A percentile compares a stretch with the other conserved stretches of the same genome.
phyloP scores from a whole-genome alignment of 2,797 vertebrate species.

The Galagoides demidoff region DNA sequence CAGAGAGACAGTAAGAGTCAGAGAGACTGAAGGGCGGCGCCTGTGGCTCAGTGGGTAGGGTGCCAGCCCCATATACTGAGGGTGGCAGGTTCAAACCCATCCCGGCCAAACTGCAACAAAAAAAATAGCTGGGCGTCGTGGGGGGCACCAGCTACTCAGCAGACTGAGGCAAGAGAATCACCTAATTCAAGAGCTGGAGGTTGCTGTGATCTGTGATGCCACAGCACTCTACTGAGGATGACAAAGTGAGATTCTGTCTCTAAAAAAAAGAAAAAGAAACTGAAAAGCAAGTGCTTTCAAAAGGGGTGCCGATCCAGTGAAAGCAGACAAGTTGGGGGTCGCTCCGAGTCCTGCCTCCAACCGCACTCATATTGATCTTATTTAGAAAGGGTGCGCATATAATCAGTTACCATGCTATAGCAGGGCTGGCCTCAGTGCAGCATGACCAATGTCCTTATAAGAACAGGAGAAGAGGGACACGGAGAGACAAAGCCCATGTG shows the following conservation, averaged over 20 bases:
- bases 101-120: too few species aligned
- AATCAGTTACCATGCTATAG: neutral
- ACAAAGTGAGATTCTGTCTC: too few species aligned
- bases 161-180: too few species aligned
- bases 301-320: constrained; percentile 13
- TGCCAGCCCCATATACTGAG: too few species aligned
- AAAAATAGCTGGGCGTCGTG: too few species aligned
- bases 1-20: neutral
- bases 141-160: too few species aligned
- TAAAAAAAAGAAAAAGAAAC: neutral
- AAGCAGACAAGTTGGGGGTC: neutral
- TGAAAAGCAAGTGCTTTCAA: constrained; percentile 35
- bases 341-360: neutral
- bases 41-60: too few species aligned
- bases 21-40: neutral
- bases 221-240: too few species aligned
- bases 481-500: too few species aligned
- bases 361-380: neutral
- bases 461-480: neutral
- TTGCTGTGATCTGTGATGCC: too few species aligned
- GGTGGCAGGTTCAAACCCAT: too few species aligned
- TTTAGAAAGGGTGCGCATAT: neutral
- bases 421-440: neutral
- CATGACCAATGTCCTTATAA: neutral
- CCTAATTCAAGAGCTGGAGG: too few species aligned